A percentile compares a stretch with the other conserved stretches of the same genome.
Conservation (phyloP, 2,113 vertebrate species). For the Cyanoramphus novaezelandiae region DNA sequence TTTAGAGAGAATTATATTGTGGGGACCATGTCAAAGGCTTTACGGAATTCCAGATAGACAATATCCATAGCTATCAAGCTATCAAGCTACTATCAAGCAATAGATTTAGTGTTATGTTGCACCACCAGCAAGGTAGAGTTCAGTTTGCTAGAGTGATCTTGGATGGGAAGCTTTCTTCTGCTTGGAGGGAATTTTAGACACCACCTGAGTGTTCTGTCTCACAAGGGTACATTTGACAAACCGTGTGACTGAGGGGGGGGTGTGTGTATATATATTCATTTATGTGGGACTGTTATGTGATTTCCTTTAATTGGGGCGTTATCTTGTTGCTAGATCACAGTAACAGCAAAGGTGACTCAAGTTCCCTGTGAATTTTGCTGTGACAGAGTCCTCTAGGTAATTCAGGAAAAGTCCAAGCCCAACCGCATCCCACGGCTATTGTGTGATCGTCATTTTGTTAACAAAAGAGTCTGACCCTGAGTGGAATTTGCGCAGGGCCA, state of each 20-base stretch:
- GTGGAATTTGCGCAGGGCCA: constrained; percentile 16
- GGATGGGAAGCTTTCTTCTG: neutral
- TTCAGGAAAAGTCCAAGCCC: constrained; percentile 52
- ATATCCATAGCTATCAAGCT: neutral
- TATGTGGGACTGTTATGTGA: neutral
- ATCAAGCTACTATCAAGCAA: neutral
- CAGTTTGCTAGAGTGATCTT: neutral
- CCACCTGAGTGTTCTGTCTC: neutral
- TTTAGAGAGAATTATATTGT: neutral
- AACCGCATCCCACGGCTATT: neutral
- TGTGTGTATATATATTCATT: neutral
- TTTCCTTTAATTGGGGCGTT: neutral
- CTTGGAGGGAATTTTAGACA: neutral
- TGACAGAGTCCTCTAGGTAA: constrained; percentile 8
- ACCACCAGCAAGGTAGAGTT: neutral
- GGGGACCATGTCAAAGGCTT: neutral
- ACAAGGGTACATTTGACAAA: neutral
- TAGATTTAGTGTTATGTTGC: neutral
- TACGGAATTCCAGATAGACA: neutral
- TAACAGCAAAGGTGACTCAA: constrained; percentile 21
- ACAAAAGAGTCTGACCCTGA: constrained; percentile 60
- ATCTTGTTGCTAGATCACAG: neutral
- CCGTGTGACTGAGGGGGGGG: neutral
- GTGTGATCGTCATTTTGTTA: constrained; percentile 62
- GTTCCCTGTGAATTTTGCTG: constrained; percentile 36